These are phyloP conservation scores for Tinea trinotella DNA, from an alignment of 2,888 invertebrate species.

Conservation along the genomic window DNA sequence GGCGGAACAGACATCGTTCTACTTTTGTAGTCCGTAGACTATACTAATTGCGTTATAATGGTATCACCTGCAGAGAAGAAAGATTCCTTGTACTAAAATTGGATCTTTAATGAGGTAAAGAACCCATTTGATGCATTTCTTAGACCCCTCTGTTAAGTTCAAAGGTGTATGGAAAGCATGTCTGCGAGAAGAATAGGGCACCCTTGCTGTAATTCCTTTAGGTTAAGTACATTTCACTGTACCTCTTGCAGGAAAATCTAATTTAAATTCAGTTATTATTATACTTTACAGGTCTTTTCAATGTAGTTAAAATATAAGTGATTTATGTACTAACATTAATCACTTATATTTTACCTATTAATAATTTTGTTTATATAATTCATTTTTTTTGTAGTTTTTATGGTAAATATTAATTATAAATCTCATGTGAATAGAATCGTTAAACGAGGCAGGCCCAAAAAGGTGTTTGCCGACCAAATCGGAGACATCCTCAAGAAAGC, in stretches of 20 bases:
- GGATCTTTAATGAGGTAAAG: conserved; percentile 61
- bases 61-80: conserved; percentile 56
- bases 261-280: not conserved
- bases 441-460: too few relatives aligned
- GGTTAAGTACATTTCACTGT: conserved; percentile 1
- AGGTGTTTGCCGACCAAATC: too few relatives aligned
- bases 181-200: not conserved
- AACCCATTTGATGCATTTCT: conserved; percentile 46
- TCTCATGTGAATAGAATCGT: too few relatives aligned
- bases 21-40: not conserved
- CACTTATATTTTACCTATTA: too few relatives aligned
- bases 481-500: too few relatives aligned
- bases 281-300: too few relatives aligned
- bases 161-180: conserved; percentile 4
- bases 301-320: too few relatives aligned
- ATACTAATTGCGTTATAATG: conserved; percentile 58
- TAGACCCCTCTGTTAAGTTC: not conserved
- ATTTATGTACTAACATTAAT: too few relatives aligned
- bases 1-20: not conserved
- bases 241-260: not conserved
- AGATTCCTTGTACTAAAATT: conserved; percentile 49
- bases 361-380: too few relatives aligned
- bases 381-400: too few relatives aligned
- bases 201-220: conserved; percentile 1
- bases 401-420: too few relatives aligned